Evolutionary conservation across 2,888 invertebrate genomes (phyloP).

Genomic region (Cremastinae sp.): DNA sequence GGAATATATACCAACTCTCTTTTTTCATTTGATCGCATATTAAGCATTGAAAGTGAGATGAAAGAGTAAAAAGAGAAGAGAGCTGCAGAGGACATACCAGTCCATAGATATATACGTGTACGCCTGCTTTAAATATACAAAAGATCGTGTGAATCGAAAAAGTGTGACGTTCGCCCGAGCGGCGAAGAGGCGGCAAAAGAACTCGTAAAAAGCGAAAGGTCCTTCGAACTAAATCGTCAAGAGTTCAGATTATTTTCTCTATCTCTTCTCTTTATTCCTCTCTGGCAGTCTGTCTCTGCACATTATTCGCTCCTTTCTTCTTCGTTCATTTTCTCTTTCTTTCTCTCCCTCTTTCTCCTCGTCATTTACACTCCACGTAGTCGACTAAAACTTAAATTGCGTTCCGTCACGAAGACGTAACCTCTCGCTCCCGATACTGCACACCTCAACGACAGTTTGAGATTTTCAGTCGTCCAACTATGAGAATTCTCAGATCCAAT

Average conservation of each 20-base stretch:
- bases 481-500: constrained; percentile 74
- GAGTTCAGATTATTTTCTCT: constrained; percentile 35
- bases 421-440: constrained; percentile 50
- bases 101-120: background rate
- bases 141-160: constrained; percentile 12
- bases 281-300: constrained; percentile 7
- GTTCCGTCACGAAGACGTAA: constrained; percentile 69
- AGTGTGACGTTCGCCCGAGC: constrained; percentile 40
- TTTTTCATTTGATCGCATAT: constrained; percentile 73
- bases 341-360: constrained; percentile 11
- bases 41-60: constrained; percentile 65
- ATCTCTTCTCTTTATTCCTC: constrained; percentile 16
- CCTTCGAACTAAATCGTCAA: constrained; percentile 37
- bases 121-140: background rate
- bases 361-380: constrained; percentile 66
- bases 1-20: constrained; percentile 45
- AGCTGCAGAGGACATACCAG: constrained; percentile 3
- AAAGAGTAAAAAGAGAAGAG: constrained; percentile 11
- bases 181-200: constrained; percentile 30
- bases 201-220: constrained; percentile 40
- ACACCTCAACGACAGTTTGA: constrained; percentile 67
- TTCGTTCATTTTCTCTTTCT: constrained; percentile 9
- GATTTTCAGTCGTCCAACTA: constrained; percentile 74
- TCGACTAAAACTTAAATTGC: constrained; percentile 78
- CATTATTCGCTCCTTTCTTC: background rate